Evolutionary conservation across 1,140 invertebrate genomes (phyloP).

Genomic region (Penaeus vannamei): DNA sequence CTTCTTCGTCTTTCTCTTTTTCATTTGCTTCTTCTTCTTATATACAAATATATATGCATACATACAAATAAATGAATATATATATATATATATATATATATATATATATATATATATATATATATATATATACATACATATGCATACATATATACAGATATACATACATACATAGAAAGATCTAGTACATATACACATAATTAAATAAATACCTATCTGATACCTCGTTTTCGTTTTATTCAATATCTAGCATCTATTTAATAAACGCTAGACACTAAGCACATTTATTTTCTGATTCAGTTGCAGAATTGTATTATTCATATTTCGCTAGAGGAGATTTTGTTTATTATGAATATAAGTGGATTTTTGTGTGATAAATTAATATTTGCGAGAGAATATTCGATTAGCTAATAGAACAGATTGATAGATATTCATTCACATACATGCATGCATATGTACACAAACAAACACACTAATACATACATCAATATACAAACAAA

Average conservation of each 20-base stretch:
- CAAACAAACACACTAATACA: background rate
- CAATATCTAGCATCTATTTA: too few relatives aligned
- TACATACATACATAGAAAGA: background rate
- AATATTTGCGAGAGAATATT: too few relatives aligned
- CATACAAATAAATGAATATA: background rate
- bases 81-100: background rate
- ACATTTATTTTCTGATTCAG: too few relatives aligned
- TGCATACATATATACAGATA: background rate
- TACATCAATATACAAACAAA: background rate
- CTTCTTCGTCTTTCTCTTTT: too few relatives aligned
- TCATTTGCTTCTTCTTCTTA: too few relatives aligned
- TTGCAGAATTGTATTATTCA: too few relatives aligned
- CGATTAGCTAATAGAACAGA: background rate
- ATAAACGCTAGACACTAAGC: background rate
- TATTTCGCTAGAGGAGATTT: too few relatives aligned
- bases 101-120: conserved; percentile 31
- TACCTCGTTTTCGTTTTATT: background rate
- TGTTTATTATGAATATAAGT: too few relatives aligned
- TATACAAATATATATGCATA: background rate
- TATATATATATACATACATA: conserved; percentile 26
- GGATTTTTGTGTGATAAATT: too few relatives aligned
- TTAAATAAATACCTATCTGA: background rate
- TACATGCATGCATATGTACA: background rate
- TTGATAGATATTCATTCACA: background rate
- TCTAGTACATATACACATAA: background rate